Conservation (phyloP, 1,140 invertebrate species). For the Grapholita molesta region DNA sequence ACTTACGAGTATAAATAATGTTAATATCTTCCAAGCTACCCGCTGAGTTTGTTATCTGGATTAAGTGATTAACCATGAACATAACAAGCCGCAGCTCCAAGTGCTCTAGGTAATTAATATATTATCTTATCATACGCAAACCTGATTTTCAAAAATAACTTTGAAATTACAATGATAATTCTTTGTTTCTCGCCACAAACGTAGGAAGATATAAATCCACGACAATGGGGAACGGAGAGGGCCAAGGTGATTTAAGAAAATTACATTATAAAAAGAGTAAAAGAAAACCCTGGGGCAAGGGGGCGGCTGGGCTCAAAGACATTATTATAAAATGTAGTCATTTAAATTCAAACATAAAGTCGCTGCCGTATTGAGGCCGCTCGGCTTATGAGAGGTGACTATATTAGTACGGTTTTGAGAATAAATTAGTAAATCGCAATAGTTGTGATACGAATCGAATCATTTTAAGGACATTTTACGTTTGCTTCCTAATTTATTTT, state of each 20-base stretch:
- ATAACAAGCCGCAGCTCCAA: background rate
- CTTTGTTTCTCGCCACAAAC: constrained; percentile 22
- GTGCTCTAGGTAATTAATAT: background rate
- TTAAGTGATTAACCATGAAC: background rate
- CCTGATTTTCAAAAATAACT: background rate
- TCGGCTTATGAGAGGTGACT: constrained; percentile 13
- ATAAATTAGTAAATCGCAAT: too few relatives aligned
- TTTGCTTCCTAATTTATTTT: too few relatives aligned
- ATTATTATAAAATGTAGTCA: constrained; percentile 73
- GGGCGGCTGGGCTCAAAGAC: constrained; percentile 57
- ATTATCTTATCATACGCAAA: background rate
- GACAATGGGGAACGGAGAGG: constrained; percentile 41
- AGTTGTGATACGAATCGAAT: too few relatives aligned
- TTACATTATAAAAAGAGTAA: constrained; percentile 73
- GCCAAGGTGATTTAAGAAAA: constrained; percentile 72
- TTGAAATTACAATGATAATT: background rate
- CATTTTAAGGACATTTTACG: too few relatives aligned
- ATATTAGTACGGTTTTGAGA: too few relatives aligned
- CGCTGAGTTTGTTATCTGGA: background rate
- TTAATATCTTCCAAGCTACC: background rate
- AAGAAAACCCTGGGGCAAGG: constrained; percentile 43
- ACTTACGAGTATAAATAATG: background rate
- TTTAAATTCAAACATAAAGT: constrained; percentile 71
- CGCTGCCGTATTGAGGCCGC: constrained; percentile 26
- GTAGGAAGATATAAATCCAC: constrained; percentile 34